Base-by-base conservation (phyloP, 2,888 invertebrate species). In the Tiliacea aurago region DNA sequence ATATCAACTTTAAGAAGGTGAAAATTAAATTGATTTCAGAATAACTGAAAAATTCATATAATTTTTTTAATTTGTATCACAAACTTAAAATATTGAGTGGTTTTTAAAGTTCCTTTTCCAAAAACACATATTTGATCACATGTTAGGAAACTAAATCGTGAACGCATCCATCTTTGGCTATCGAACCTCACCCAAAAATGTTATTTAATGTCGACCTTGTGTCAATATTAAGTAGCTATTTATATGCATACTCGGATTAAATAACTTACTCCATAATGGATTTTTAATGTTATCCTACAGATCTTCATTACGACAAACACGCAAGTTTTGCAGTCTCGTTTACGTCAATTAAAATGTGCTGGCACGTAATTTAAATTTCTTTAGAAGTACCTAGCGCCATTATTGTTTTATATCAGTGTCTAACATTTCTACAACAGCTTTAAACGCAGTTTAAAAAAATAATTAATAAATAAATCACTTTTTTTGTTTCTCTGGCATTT, bases 251-350 rank as follows among this genome's bases (percentile, higher is more conserved):
- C 15, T 0, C 2, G 11, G 23, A 53, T 45, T 37, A 37, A 33
- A 76, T 53, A 51, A 51, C 15, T 23, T 43, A 76, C 5, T 43
- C 18, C 3, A 6, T 23, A 51, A 23, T 64, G 11, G 23, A 11
- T 33, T 33, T 28, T 77, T 45, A 33, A 37, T 53, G 5, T 18
- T 53, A 45, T 77, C 73, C 23, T 18, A 33, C 45, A 65, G n/a
- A 45, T 73, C 68, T 45, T 41, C 13, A 77, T n/a, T 15, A 76
- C n/a, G 1, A 77, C 1, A 43, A 37, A 77, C 73, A 73, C 45
- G 53, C 73, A 77, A 53, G 37, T 28, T 47, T 41, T 76, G 9
- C 23, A 51, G 68, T 53, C 78, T 77, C 78, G 68, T 28, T 37
- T 20, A 13, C 18, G n/a, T 18, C n/a, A 37, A 72, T 61, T 71